phyloP scores from a whole-genome alignment of 64 coral and sea anemone genomes.

The Porites lutea region DNA sequence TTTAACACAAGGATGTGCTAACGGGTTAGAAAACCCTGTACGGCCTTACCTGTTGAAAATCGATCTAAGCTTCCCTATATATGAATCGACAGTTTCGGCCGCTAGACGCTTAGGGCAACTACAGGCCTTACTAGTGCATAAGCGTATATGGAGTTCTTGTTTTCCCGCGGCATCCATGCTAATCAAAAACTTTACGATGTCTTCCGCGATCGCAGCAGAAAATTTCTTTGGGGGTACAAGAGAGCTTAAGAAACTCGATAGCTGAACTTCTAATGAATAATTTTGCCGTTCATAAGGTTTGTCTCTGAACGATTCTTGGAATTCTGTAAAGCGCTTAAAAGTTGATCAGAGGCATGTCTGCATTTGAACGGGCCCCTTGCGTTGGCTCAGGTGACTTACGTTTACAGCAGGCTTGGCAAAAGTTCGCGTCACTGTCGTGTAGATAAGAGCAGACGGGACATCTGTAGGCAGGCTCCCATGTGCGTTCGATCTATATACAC shows the following conservation, averaged over 20 bases:
- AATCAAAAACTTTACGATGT: conserved; percentile 46
- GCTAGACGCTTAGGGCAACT: no score
- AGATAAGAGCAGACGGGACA: no score
- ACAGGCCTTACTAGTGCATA: neutral
- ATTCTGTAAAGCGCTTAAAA: neutral
- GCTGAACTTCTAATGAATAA: no score
- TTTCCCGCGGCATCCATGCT: conserved; percentile 34
- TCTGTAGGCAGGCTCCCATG: no score
- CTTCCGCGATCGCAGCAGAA: conserved; percentile 3
- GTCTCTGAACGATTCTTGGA: neutral
- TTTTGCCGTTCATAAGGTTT: no score
- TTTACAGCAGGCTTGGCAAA: conserved; percentile 30
- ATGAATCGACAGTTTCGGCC: conserved; percentile 19
- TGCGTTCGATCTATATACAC: no score
- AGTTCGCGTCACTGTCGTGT: no score
- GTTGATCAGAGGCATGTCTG: conserved; percentile 11
- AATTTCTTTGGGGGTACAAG: neutral
- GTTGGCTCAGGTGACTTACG: neutral
- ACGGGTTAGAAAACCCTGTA: no score
- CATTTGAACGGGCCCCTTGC: neutral
- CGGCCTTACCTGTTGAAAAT: no score
- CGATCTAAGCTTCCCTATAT: neutral
- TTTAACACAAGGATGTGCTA: no score
- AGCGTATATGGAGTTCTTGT: conserved; percentile 13
- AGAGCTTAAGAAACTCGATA: no score